Base-by-base conservation (phyloP, 2,113 vertebrate genomes). In the Azemiops feae region DNA sequence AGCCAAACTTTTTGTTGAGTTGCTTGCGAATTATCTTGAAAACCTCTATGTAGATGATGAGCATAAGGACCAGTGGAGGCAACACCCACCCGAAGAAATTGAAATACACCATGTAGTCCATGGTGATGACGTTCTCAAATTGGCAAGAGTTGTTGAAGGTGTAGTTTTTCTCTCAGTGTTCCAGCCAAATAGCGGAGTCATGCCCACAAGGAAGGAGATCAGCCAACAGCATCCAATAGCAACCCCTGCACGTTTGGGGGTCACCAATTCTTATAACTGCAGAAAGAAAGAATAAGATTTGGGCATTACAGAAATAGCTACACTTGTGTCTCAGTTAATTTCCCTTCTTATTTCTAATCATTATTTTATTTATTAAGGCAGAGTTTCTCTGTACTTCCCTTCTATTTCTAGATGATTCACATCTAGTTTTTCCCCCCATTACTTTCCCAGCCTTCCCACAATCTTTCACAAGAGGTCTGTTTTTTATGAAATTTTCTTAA, bases 81-180 rank as follows among this genome's bases (percentile, higher is more conserved):
- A 99, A 97, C 93, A 99, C 98, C 98, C 99, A 99, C 52, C 98
- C 97, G 0, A 99, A 99, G 97, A 99, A 99, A 97, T 99, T 99
- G 97, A 99, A 99, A 96, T 99, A 99, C 85, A 99, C 99, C 99
- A 99, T 99, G 97, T 99, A 99, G 94, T 99, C 97, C 99, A 99
- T 99, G 97, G 99, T 99, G 98, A 99, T 99, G 94, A 99, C 98
- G 0, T 97, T 98, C 97, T 99, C 99, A 4, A 99, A 99, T 96
- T 97, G 92, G 54, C 99, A 99, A 69, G 0, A 18, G 30, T 2
- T 14, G 1, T 16, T 34, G 60, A 5, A 14, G 30, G 27, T 69
- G 64, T 2, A 6, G 30, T 18, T 69, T 34, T 2, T 1, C 30
- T 69, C 10, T 95, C 89, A 99, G 97, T 99, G 96, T 99, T 99